Base-by-base conservation (phyloP, 2,888 invertebrate species). In the Drosophila glabriapex region DNA sequence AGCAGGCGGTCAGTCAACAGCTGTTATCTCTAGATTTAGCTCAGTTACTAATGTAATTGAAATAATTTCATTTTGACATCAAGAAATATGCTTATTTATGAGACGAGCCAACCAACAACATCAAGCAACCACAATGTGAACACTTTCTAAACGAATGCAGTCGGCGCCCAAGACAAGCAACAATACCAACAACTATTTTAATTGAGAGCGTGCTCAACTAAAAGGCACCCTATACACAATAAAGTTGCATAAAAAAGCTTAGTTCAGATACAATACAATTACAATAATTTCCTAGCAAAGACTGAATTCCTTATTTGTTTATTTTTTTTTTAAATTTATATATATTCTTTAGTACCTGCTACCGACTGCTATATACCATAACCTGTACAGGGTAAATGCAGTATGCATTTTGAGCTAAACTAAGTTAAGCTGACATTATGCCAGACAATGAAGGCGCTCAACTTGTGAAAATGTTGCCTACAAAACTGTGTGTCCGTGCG, bases 61-160 rank as follows among this genome's bases (percentile, higher is more conserved):
- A 86, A 86, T 90, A 88, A 88, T 85, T 82, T 80, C 68, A 80
- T 90, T 86, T 81, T 73, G 81, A 85, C 90, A 83, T 77, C 73
- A 72, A 73, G 73, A 56, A 68, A 74, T 78, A 67, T 79, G 72
- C 68, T 78, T 85, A 83, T 85, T 85, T 90, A 79, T 88, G 74
- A 82, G 76, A 61, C 65, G 53, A 68, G 69, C 58, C 55, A 65
- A 65, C 78, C 59, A 62, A 37, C 56, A 59, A 49, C 43, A 54
- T 41, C 31, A 50, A 63, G 10, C 60, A 56, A 58, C 39, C 50
- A 46, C 49, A 62, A 19, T 60, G 46, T 46, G n/a, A 68, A 64
- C 64, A 79, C 74, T 53, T 53, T 64, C 39, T n/a, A 25, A 78
- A 49, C 37, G 50, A 70, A 50, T 76, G 76, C 55, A 70, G 29